Evolutionary conservation across 2,888 invertebrate genomes (phyloP), one percentile per base, ranked within the genome.

Genomic region (Nipponacmea schrenckii): DNA sequence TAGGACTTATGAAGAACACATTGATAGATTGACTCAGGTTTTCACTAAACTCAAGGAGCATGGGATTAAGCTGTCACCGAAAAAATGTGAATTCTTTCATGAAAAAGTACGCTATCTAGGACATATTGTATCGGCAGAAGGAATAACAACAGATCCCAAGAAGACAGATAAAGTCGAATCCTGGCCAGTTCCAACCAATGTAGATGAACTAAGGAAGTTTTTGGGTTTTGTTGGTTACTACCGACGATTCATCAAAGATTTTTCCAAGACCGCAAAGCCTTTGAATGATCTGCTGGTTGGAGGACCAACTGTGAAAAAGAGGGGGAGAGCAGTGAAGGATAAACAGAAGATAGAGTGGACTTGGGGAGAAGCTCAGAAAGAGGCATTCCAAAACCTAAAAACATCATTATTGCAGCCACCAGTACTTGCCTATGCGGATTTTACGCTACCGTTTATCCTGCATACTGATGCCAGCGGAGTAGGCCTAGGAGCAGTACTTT

Each of bases 381-480:
- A 65, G 8, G 68, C 76, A n/a, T 79, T 79, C 64, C n/a, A 69
- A 15, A 63, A 26, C 3, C 46, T 77, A 1, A 77, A 74, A 64
- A 7, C 39, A 17, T 20, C 14, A 20, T 31, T 77, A 14, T 67
- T 62, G 1, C 62, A 69, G 8, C 50, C 76, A 14, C 62, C 71
- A 10, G 62, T 77, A n/a, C 67, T 77, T 73, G 77, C 72, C 2
- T 74, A 74, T 69, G 78, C 79, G 17, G 48, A 73, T 24, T 56
- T 68, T 62, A 64, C 69, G 26, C 68, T 72, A 56, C 50, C 48
- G 10, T 79, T 72, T 62, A 71, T 70, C 0, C n/a, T 79, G 50
- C 77, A 79, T 67, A 72, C 71, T 17, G 79, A 79, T 75, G 77
- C 74, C 0, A 73, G 74, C 48, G 72, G 67, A 50, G 24, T 46